These are phyloP conservation scores for Drosophila borealis DNA, from an alignment of 2,888 invertebrate genomes.

Conservation along the genomic window DNA sequence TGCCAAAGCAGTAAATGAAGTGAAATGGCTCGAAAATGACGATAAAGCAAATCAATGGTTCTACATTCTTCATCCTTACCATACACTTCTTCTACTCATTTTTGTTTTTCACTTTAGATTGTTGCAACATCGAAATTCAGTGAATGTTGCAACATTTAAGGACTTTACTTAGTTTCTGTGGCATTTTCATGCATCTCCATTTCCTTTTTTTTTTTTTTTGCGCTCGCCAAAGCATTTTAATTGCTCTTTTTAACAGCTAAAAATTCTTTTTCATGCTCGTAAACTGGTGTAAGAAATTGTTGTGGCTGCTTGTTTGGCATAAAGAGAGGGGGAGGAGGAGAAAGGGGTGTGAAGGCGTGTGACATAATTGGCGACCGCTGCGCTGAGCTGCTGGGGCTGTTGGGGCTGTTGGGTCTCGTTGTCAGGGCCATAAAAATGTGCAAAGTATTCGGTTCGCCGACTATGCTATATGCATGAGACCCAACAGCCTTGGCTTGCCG, in stretches of 20 bases:
- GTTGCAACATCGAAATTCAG: conserved; percentile 15
- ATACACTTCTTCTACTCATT: not conserved
- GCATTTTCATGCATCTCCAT: conserved; percentile 23
- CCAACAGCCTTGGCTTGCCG: conserved; percentile 5
- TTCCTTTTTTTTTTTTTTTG: not conserved
- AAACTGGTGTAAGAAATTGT: conserved; percentile 64
- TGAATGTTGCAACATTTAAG: conserved; percentile 19
- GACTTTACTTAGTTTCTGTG: conserved; percentile 12
- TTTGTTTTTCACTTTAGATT: conserved; percentile 2
- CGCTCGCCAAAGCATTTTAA: conserved; percentile 27
- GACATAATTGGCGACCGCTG: conserved; percentile 62
- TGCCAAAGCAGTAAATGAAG: conserved; percentile 68
- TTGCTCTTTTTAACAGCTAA: conserved; percentile 18
- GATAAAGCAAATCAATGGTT: conserved; percentile 74
- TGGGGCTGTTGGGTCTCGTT: conserved; percentile 30
- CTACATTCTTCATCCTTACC: conserved; percentile 12
- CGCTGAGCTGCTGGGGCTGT: conserved; percentile 14
- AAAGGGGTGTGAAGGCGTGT: conserved; percentile 22
- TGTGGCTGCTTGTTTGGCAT: conserved; percentile 29
- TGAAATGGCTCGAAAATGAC: conserved; percentile 70
- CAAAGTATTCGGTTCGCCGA: conserved; percentile 59
- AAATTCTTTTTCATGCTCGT: conserved; percentile 58
- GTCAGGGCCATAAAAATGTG: conserved; percentile 68
- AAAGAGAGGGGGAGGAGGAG: not conserved
- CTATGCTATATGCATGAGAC: conserved; percentile 5